Percentiles rank a stretch among this genome's conserved stretches.
Evolutionary conservation across 1,140 invertebrate species (phyloP).

Genomic region (Heliconius congener): DNA sequence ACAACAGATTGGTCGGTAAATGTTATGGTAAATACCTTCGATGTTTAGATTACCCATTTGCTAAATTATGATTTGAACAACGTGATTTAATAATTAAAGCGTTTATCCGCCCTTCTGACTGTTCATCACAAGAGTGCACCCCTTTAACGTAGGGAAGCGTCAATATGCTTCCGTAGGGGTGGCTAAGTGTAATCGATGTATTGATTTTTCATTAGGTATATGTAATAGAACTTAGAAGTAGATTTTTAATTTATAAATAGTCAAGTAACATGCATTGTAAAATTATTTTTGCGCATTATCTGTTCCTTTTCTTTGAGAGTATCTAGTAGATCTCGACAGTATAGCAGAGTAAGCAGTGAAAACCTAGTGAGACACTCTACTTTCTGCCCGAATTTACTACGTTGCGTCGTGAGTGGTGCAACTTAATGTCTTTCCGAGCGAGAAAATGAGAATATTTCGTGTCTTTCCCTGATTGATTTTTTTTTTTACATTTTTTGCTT

Average conservation of each 20-base stretch:
- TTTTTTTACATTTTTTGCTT: no score
- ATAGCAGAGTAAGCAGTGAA: no score
- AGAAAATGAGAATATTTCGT: no score
- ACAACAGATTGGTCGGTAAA: background rate
- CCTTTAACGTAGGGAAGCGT: background rate
- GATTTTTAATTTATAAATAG: no score
- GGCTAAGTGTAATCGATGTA: conserved; percentile 3
- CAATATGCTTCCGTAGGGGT: conserved; percentile 9
- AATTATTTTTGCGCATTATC: background rate
- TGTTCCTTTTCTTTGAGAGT: background rate
- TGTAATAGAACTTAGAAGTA: background rate
- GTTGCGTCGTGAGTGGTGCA: no score
- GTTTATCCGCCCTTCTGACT: background rate
- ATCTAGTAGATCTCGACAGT: no score
- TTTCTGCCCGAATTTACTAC: no score
- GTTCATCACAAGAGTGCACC: background rate
- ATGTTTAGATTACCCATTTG: background rate
- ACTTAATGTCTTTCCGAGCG: no score
- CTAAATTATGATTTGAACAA: conserved; percentile 1
- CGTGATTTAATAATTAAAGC: conserved; percentile 1
- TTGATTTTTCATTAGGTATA: conserved; percentile 3
- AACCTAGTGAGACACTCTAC: no score
- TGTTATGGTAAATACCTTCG: background rate
- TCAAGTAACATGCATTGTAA: no score
- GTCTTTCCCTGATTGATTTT: no score